Evolutionary conservation across 64 coral and sea anemone species (phyloP), one percentile per base, ranked within the genome.

Genomic region (Pachyseris speciosa): DNA sequence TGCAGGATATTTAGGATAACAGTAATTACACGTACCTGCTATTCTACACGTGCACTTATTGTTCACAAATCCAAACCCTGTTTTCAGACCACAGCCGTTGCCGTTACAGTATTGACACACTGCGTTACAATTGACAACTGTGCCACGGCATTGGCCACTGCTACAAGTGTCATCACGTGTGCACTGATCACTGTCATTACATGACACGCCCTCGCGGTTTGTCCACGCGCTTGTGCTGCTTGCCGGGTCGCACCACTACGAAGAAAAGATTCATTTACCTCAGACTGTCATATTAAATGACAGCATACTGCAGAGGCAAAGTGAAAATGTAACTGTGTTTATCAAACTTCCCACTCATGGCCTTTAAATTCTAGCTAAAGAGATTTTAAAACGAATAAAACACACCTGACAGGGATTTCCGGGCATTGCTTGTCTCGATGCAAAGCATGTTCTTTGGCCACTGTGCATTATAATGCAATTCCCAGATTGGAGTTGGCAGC

Each of bases 91-190:
- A 67, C 96, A 98, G 43, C 44, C 71, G 52, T 85, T 86, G 26
- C 96, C 96, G 73, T 98, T 91, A 69, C 96, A 98, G 37, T 51
- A 74, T 65, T 98, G 96, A 58, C 96, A 98, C 9, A 83, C 65
- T 3, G 87, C 58, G 45, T 98, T 98, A 36, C 96, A 98, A 19
- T 13, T 94, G 25, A 98, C 91, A 2, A 81, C 45, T 26, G 75
- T 84, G 11, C 81, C 92, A 17, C 58, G 86, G 42, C 96, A 98
- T 44, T 91, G 96, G 15, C 96, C 95, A 30, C 22, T 29, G 20
- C 48, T 69, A 39, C 96, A 98, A 4, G 22, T 94, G 84, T 98
- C 96, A 19, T 51, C 65, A 0, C 75, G 37, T 50, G 92, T 94
- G 36, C 95, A 98, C 16, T 67, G 70, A 29, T 98, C 37, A 4